Percentiles rank a stretch among this genome's conserved stretches.
These are phyloP conservation scores for Hyposmocoma kahamanoa DNA, from an alignment of 1,140 invertebrate species.

Conservation along the genomic window DNA sequence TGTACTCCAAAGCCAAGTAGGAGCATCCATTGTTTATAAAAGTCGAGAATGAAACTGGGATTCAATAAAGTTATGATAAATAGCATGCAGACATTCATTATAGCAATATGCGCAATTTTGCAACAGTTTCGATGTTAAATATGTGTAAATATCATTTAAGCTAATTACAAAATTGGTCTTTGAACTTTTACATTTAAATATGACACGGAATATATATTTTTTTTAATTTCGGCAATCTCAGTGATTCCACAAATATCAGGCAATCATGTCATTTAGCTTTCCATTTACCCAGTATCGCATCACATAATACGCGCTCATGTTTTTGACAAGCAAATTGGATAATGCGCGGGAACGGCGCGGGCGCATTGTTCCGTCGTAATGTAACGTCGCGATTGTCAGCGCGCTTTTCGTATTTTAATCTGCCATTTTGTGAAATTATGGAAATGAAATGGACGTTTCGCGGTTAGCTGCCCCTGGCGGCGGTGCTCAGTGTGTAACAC, in stretches of 20 bases:
- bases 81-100: too few species aligned
- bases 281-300: background rate
- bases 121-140: too few species aligned
- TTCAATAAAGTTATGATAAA: too few species aligned
- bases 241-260: background rate
- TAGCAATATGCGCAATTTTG: too few species aligned
- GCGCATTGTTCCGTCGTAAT: slow-evolving; percentile 42
- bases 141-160: too few species aligned
- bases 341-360: slow-evolving; percentile 46
- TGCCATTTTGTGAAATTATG: slow-evolving; percentile 63
- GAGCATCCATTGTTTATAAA: too few species aligned
- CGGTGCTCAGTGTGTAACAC: slow-evolving; percentile 22
- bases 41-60: too few species aligned
- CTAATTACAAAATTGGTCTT: too few species aligned
- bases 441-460: slow-evolving; percentile 62
- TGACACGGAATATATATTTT: too few species aligned
- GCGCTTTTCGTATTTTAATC: slow-evolving; percentile 55
- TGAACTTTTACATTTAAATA: too few species aligned
- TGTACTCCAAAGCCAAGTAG: too few species aligned
- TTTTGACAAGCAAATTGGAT: slow-evolving; percentile 65
- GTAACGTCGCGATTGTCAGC: slow-evolving; percentile 43
- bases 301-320: slow-evolving; percentile 28
- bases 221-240: too few species aligned
- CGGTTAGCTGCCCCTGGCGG: slow-evolving; percentile 59
- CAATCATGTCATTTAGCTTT: background rate